phyloP scores from a whole-genome alignment of 2,888 invertebrate species.

The Amphipyra berbera region DNA sequence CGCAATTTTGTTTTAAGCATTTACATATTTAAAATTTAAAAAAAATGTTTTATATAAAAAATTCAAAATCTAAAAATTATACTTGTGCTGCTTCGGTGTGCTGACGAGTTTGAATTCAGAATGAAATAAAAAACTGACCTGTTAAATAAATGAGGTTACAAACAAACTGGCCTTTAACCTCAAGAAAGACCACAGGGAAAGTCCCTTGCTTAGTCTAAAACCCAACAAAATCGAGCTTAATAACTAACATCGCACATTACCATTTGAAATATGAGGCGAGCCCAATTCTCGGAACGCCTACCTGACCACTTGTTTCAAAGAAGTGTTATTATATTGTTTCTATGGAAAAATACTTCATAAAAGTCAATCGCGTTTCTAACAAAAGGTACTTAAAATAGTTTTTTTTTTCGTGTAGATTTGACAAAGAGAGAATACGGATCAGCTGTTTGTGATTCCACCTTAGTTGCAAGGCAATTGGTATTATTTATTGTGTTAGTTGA shows the following conservation, averaged over 20 bases:
- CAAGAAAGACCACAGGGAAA: conserved; percentile 27
- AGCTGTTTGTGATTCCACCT: conserved; percentile 20
- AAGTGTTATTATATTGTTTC: conserved; percentile 51
- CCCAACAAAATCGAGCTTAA: conserved; percentile 14
- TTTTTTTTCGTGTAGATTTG: conserved; percentile 2
- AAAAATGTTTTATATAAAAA: background rate
- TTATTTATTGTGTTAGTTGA: background rate
- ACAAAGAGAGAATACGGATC: conserved; percentile 10
- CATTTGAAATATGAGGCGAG: conserved; percentile 46
- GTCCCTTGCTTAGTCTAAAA: conserved; percentile 24
- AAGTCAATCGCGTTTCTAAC: conserved; percentile 12
- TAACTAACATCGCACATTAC: conserved; percentile 25
- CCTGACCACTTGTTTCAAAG: conserved; percentile 52
- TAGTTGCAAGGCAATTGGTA: conserved; percentile 9
- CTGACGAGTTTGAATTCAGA: background rate
- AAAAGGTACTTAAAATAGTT: background rate
- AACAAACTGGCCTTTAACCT: conserved; percentile 29
- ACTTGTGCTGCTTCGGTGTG: conserved; percentile 19
- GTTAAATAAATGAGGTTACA: conserved; percentile 17
- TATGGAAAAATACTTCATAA: conserved; percentile 45
- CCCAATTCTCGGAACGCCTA: conserved; percentile 50
- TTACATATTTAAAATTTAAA: background rate
- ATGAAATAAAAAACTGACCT: no score
- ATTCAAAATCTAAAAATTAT: conserved; percentile 8
- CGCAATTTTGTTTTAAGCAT: no score